A percentile compares a stretch with the other conserved stretches of the same genome.
These are phyloP conservation scores for Labia minor DNA, from an alignment of 2,888 invertebrate species.

Conservation along the genomic window DNA sequence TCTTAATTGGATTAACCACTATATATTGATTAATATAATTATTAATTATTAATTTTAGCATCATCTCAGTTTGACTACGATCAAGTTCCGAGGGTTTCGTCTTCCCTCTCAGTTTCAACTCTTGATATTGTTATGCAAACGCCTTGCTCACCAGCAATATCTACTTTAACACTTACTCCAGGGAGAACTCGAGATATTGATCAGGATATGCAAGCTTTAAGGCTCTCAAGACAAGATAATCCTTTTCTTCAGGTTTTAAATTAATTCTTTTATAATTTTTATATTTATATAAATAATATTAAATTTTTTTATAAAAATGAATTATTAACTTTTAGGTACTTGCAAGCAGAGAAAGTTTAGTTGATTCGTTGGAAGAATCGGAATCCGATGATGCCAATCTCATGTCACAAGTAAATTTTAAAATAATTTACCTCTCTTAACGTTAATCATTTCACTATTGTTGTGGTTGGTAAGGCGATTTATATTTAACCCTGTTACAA, in stretches of 20 bases:
- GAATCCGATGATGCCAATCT: constrained; percentile 66
- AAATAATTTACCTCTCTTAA: no score
- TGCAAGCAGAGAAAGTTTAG: constrained; percentile 67
- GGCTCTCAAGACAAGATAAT: constrained; percentile 72
- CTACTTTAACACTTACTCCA: constrained; percentile 58
- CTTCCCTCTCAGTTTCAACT: constrained; percentile 38
- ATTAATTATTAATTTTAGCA: no score
- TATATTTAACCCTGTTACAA: not conserved
- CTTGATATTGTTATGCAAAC: constrained; percentile 33
- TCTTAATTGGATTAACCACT: not conserved
- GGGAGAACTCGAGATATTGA: constrained; percentile 67
- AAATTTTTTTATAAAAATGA: not conserved
- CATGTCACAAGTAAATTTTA: constrained; percentile 65
- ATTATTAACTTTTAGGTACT: constrained; percentile 58
- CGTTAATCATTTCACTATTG: no score
- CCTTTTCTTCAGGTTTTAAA: constrained; percentile 67
- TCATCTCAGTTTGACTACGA: constrained; percentile 21
- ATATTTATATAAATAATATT: constrained; percentile 21
- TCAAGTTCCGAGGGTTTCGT: constrained; percentile 37
- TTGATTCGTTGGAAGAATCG: constrained; percentile 60
- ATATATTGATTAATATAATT: no score
- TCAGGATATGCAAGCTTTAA: constrained; percentile 72
- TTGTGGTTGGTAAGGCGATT: not conserved
- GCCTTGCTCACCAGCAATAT: constrained; percentile 43
- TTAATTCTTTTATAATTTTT: constrained; percentile 20